These are phyloP conservation scores for Caenorhabditis brenneri DNA, from an alignment of 1,140 invertebrate species.

Conservation along the genomic window DNA sequence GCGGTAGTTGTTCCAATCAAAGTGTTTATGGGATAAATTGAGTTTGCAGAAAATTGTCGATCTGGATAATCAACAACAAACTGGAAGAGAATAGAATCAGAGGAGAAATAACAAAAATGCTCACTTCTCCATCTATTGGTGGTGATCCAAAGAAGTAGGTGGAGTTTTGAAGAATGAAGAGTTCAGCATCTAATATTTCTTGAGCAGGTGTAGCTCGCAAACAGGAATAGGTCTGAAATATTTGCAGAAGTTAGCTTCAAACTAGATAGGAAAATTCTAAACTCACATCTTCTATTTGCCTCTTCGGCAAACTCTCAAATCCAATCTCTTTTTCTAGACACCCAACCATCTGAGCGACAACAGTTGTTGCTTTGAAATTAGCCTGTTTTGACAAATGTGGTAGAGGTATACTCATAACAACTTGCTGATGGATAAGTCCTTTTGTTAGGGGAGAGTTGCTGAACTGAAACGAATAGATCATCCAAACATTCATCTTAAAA, in stretches of 20 bases:
- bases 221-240: background rate
- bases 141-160: background rate
- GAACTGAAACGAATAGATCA: background rate
- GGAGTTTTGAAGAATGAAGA: background rate
- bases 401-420: background rate
- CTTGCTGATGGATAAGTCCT: background rate
- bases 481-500: too few relatives aligned
- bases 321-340: background rate
- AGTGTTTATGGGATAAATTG: too few relatives aligned
- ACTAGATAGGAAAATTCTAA: too few relatives aligned
- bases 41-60: too few relatives aligned
- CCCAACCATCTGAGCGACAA: background rate
- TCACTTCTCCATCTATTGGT: background rate
- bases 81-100: background rate
- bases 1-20: too few relatives aligned
- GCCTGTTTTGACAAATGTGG: background rate
- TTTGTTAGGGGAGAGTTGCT: background rate
- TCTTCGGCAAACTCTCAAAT: background rate
- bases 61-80: background rate
- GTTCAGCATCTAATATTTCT: background rate
- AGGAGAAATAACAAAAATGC: background rate
- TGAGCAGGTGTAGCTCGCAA: background rate
- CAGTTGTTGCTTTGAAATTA: background rate
- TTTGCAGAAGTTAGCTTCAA: too few relatives aligned
- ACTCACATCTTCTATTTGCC: too few relatives aligned